Evolutionary conservation across 1,140 invertebrate genomes (phyloP).

Genomic region (Drosophila guanche): DNA sequence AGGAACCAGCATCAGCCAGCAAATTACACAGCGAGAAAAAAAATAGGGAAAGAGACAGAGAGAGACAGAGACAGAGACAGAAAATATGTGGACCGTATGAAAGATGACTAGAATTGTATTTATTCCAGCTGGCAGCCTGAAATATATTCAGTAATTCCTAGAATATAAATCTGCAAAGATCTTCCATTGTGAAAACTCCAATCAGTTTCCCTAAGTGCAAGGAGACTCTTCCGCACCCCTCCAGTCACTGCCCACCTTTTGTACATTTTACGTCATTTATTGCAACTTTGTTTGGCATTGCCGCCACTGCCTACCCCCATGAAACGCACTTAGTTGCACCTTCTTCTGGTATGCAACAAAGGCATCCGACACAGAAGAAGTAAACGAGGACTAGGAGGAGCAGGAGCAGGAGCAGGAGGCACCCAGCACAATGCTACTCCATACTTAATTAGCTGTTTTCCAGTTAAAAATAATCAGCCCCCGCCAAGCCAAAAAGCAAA

Average conservation of each 20-base stretch:
- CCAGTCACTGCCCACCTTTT: slow-evolving; percentile 33
- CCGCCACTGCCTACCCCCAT: slow-evolving; percentile 17
- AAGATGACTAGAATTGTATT: too few species aligned
- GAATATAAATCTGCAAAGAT: too few species aligned
- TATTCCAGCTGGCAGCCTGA: too few species aligned
- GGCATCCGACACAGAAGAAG: slow-evolving; percentile 50
- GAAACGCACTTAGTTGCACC: slow-evolving; percentile 66
- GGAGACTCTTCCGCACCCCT: neutral
- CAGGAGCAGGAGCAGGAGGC: slow-evolving; percentile 5
- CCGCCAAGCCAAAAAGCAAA: slow-evolving; percentile 77
- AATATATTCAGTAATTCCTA: too few species aligned
- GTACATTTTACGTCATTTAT: slow-evolving; percentile 78
- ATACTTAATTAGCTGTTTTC: slow-evolving; percentile 82
- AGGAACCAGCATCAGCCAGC: neutral
- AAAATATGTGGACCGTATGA: too few species aligned
- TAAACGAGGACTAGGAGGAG: slow-evolving; percentile 53
- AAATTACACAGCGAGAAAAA: neutral
- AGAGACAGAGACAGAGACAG: too few species aligned
- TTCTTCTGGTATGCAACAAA: slow-evolving; percentile 53
- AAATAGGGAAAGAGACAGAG: too few species aligned
- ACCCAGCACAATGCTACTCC: slow-evolving; percentile 65
- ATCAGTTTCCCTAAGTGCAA: slow-evolving; percentile 12
- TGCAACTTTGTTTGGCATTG: slow-evolving; percentile 73
- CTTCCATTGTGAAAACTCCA: too few species aligned
- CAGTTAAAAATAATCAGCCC: slow-evolving; percentile 81